phyloP scores from a whole-genome alignment of 2,113 vertebrate genomes.

The Melierax canorus region DNA sequence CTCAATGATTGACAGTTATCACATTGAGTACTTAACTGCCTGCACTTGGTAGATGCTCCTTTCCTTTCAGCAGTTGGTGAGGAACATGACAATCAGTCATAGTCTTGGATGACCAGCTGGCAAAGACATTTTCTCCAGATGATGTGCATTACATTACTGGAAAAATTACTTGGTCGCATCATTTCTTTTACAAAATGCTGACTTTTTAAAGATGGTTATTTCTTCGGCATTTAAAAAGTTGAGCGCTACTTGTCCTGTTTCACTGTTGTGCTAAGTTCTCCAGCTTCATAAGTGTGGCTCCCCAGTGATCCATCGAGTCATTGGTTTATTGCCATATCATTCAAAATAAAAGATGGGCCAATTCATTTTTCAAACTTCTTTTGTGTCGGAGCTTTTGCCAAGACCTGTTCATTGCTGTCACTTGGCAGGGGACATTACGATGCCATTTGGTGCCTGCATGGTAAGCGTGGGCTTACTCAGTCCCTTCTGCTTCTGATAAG shows the following conservation, averaged over 20 bases:
- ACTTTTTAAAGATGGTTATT: background rate
- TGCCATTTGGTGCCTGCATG: background rate
- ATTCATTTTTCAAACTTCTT: conserved; percentile 42
- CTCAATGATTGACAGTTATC: background rate
- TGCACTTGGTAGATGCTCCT: background rate
- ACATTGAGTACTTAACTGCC: background rate
- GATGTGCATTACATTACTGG: background rate
- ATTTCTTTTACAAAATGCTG: background rate
- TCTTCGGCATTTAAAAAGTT: background rate
- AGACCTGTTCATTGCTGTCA: conserved; percentile 41
- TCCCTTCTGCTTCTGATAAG: conserved; percentile 1
- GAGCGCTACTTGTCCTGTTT: background rate
- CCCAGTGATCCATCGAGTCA: conserved; percentile 23
- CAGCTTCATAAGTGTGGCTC: background rate
- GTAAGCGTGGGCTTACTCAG: background rate
- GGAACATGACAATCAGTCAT: background rate
- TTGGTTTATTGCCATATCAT: conserved; percentile 36
- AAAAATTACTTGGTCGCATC: background rate
- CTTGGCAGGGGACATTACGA: background rate
- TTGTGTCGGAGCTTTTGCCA: conserved; percentile 35
- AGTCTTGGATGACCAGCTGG: background rate
- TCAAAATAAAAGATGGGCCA: conserved; percentile 29
- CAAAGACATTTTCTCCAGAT: background rate
- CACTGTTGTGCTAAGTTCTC: background rate
- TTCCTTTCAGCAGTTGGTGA: background rate